Percentiles rank a stretch among this genome's conserved stretches.
Evolutionary conservation across 2,113 vertebrate genomes (phyloP).

Genomic region (Tetrao urogallus): DNA sequence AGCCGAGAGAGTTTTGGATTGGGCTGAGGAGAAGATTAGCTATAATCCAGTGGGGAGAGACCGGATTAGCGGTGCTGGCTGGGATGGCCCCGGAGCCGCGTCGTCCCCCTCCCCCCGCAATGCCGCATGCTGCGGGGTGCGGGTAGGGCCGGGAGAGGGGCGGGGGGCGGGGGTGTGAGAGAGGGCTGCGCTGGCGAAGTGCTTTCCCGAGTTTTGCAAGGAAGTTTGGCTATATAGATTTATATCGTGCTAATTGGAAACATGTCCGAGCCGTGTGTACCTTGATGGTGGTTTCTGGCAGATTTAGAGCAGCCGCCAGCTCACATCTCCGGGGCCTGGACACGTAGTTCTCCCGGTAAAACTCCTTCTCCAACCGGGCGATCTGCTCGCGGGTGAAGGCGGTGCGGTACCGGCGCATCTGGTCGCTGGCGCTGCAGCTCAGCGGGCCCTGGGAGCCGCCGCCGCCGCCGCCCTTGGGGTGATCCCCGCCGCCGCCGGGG

Average conservation of each 20-base stretch:
- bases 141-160: slow-evolving; percentile 42
- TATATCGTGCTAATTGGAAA: slow-evolving; percentile 60
- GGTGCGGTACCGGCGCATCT: slow-evolving; percentile 97
- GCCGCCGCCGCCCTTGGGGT: slow-evolving; percentile 78
- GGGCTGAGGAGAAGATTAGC: neutral
- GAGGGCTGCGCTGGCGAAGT: slow-evolving; percentile 9
- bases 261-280: slow-evolving; percentile 71
- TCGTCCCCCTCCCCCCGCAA: neutral
- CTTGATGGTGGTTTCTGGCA: slow-evolving; percentile 99
- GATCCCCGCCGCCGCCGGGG: slow-evolving; percentile 77
- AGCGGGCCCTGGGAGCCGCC: slow-evolving; percentile 83
- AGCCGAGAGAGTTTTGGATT: neutral
- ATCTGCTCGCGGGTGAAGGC: slow-evolving; percentile 99
- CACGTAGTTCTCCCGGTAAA: slow-evolving; percentile 98
- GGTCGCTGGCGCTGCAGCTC: slow-evolving; percentile 90
- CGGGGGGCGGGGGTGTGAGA: neutral
- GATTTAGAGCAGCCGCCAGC: slow-evolving; percentile 93
- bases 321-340: slow-evolving; percentile 96
- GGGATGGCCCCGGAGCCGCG: neutral
- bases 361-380: slow-evolving; percentile 95
- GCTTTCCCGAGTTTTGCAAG: slow-evolving; percentile 46
- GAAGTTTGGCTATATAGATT: slow-evolving; percentile 54
- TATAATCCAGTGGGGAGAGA: neutral
- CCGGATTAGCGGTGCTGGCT: neutral
- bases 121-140: slow-evolving; percentile 24